Evolutionary conservation across 2,888 invertebrate species (phyloP).

Genomic region (Xylophagus ater): DNA sequence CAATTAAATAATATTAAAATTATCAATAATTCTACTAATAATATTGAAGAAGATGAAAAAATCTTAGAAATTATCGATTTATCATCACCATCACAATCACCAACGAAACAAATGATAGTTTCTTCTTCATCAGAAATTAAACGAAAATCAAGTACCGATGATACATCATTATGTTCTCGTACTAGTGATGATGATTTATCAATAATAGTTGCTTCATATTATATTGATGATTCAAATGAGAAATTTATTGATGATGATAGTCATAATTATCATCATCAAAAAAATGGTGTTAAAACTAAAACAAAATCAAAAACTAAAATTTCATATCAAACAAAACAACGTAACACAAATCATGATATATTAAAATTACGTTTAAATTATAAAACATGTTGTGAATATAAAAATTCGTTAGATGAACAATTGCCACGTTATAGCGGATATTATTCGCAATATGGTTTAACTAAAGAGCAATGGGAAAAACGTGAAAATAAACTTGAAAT

Average conservation of each 20-base stretch:
- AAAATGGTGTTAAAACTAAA: neutral
- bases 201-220: constrained; percentile 34
- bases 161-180: neutral
- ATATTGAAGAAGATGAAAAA: constrained; percentile 21
- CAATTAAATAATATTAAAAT: neutral
- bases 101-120: too few species aligned
- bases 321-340: too few species aligned
- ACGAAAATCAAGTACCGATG: neutral
- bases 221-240: constrained; percentile 22
- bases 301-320: neutral
- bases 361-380: constrained; percentile 30
- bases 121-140: too few species aligned
- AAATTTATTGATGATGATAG: constrained; percentile 3
- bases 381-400: constrained; percentile 39
- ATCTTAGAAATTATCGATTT: neutral
- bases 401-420: constrained; percentile 32
- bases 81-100: neutral
- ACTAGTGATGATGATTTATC: constrained; percentile 30
- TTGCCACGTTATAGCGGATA: constrained; percentile 44
- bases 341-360: too few species aligned
- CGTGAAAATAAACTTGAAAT: constrained; percentile 35
- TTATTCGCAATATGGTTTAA: constrained; percentile 45
- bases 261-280: too few species aligned
- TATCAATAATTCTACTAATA: too few species aligned
- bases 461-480: constrained; percentile 39